Conservation (phyloP, 2,797 vertebrate genomes). For the Amblyraja radiata region DNA sequence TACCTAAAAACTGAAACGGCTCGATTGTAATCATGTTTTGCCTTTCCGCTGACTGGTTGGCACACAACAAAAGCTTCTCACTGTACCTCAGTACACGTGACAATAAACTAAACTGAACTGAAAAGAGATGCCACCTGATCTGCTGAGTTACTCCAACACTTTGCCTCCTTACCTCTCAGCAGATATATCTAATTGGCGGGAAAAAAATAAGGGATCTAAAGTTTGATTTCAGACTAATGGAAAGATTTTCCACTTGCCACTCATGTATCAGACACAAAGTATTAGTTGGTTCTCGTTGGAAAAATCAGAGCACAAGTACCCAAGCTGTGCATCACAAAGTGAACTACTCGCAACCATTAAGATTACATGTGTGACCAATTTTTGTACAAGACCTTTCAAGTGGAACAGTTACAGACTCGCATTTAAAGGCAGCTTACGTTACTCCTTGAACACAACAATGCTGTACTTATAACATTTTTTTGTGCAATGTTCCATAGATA, state of each 20-base stretch:
- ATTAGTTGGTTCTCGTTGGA: background rate
- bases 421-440: background rate
- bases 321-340: background rate
- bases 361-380: slow-evolving; percentile 13
- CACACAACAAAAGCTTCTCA: too few relatives aligned
- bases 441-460: background rate
- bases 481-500: slow-evolving; percentile 8
- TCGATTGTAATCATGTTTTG: too few relatives aligned
- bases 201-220: background rate
- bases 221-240: too few relatives aligned
- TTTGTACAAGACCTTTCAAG: background rate
- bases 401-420: slow-evolving; percentile 20
- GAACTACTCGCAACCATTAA: background rate
- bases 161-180: too few relatives aligned
- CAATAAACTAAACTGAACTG: too few relatives aligned
- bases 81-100: too few relatives aligned
- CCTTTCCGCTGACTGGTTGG: too few relatives aligned
- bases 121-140: too few relatives aligned
- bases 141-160: too few relatives aligned
- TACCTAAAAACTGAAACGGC: too few relatives aligned
- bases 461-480: background rate
- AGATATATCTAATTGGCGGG: background rate
- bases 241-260: background rate
- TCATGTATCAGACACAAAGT: background rate
- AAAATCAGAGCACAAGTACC: too few relatives aligned